Base-by-base conservation (phyloP, 2,888 invertebrate species). In the Dione vanillae region DNA sequence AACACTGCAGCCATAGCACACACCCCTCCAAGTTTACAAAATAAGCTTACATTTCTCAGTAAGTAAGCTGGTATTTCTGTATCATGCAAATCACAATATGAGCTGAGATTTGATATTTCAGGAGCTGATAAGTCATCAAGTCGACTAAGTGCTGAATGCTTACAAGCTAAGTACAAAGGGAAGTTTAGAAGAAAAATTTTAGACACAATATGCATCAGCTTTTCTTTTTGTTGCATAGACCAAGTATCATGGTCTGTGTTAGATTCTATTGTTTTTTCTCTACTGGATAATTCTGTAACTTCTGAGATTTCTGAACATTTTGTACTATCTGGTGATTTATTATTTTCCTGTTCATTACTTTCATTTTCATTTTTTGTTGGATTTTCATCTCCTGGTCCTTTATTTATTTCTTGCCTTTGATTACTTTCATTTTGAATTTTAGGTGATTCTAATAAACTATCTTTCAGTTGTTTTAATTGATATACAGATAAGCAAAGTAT, bases 21-120 rank as follows among this genome's bases (percentile, higher is more conserved):
- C 72, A 98, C 96, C 40, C 98, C 98, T 72, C 97, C 97, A 76
- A 96, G 95, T 86, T 98, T 98, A 89, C 98, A 98, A 91, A 98
- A 98, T 82, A 97, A 94, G 79, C 97, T 97, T n/a, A 98, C 98
- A 91, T 98, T 98, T 69, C 98, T 95, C 72, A 98, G 94, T 75
- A 98, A 94, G 86, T 97, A 97, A 71, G 98, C 96, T 37, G 98
- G 98, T 83, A 98, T 97, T 89, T 98, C 98, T 68, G 97, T 97
- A 89, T 99, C 98, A 91, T 98, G 97, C 64, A 98, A 94, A 92
- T 98, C 98, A 92, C 98, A 98, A 85, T 96, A 97, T 75, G 96
- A 95, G 86, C 96, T 96, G 76, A 97, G 90, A 79, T 94, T 95
- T 80, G 95, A 96, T 87, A 96, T 96, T 91, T 98, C 98, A 83